Base-by-base conservation (phyloP, 1,140 invertebrate species). In the Lepidurus packardi region DNA sequence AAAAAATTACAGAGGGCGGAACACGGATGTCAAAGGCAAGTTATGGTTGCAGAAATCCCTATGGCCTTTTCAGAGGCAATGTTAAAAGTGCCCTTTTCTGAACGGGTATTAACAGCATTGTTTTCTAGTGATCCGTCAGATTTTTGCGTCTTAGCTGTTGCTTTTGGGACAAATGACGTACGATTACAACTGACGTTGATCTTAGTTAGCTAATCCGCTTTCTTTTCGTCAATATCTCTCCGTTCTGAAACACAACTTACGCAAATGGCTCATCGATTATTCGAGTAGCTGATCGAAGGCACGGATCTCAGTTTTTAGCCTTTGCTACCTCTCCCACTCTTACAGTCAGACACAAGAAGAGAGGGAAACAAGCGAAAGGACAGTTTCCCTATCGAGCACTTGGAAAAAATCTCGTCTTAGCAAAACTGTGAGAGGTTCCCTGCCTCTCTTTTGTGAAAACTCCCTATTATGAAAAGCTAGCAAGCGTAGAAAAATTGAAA, bases 221-320 rank as follows among this genome's bases (percentile, higher is more conserved):
- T 65, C 47, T 9, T 65, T 65, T 13, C 21, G 0, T n/a, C 53
- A 65, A 65, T 65, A 65, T 1, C 21, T 21, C 53, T n/a, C 53
- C 53, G 16, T n/a, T 7, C 53, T n/a, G 16, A 65, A 65, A 7
- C 53, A 34, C 13, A 65, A 21, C 53, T 65, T 65, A 65, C 53
- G 53, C 7, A 65, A 65, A 65, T 16, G 53, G 53, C 21, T 65
- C 8, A 65, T 65, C 53, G 53, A 65, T 65, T 65, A 65, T 65
- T 65, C 53, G 53, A 65, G 13, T 65, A 65, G 53, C 53, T 65
- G 13, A 65, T 65, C 13, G 16, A n/a, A 65, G 4, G 53, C 13
- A 65, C 21, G 53, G 6, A 65, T 13, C 16, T 13, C 16, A 21
- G 21, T 65, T 65, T 16, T 65, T 65, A 65, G 53, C 53, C 21